Evolutionary conservation across 2,113 vertebrate species (phyloP).

Genomic region (Pteropus alecto): DNA sequence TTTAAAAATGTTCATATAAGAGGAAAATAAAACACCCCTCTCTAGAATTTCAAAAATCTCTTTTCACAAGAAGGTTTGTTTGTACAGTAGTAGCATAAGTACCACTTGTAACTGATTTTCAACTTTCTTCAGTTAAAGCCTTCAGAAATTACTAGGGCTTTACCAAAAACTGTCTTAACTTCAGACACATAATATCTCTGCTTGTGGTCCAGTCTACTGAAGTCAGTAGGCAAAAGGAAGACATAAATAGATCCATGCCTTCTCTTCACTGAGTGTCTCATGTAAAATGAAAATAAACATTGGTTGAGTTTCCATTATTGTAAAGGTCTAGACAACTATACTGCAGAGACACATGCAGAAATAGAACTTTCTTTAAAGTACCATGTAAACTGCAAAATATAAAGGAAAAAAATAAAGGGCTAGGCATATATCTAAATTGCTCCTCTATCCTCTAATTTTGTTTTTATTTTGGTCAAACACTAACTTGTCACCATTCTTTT

Average conservation of each 20-base stretch:
- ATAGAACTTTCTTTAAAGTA: background rate
- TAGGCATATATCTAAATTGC: background rate
- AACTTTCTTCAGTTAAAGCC: background rate
- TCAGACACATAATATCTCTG: background rate
- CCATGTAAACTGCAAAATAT: background rate
- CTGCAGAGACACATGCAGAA: background rate
- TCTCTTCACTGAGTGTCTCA: background rate
- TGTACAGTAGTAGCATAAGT: background rate
- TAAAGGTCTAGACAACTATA: background rate
- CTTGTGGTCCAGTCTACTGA: background rate
- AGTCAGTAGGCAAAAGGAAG: background rate
- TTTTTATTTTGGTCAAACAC: background rate
- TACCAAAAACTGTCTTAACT: background rate
- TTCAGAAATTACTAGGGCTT: background rate
- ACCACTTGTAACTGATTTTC: background rate
- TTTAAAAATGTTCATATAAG: background rate
- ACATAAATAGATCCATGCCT: background rate
- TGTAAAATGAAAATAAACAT: background rate
- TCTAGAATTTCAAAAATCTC: constrained; percentile 33
- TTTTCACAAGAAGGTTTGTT: background rate
- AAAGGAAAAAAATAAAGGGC: background rate
- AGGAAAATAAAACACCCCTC: constrained; percentile 12
- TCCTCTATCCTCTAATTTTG: background rate
- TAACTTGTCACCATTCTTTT: background rate
- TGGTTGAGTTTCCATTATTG: background rate